Conservation (phyloP, 2,113 vertebrate species). For the Saccopteryx bilineata region DNA sequence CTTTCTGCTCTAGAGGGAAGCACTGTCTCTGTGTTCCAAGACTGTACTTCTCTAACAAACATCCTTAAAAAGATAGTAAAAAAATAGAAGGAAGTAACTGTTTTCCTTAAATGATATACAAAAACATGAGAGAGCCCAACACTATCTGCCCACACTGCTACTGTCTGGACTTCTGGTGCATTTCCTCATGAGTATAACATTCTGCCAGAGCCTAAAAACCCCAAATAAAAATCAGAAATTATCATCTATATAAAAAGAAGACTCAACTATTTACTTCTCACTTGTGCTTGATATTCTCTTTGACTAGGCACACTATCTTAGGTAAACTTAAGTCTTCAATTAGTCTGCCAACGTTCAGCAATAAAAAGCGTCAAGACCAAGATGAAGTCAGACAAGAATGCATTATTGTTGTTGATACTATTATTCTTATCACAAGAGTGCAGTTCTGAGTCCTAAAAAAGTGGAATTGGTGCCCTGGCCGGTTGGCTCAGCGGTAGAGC, state of each 20-base stretch:
- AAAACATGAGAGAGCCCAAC: background rate
- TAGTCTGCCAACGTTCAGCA: background rate
- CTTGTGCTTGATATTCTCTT: background rate
- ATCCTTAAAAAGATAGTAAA: background rate
- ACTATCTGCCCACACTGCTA: background rate
- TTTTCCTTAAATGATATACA: background rate
- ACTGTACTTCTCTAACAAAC: background rate
- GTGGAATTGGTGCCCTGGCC: conserved; percentile 15
- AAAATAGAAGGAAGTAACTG: background rate
- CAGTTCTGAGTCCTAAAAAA: background rate
- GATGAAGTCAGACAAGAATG: background rate
- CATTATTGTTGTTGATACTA: background rate
- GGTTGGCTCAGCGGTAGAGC: no score
- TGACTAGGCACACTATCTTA: background rate
- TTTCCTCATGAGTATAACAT: background rate
- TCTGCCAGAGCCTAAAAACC: background rate
- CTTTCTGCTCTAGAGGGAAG: background rate
- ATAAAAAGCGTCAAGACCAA: background rate
- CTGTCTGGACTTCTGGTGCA: background rate
- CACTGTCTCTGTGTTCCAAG: background rate
- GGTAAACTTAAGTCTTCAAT: background rate
- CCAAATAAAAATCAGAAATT: background rate
- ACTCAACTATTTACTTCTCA: background rate
- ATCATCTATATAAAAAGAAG: background rate
- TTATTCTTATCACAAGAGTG: background rate